Base-by-base conservation (phyloP, 2,797 vertebrate genomes). In the Rachycentron canadum region DNA sequence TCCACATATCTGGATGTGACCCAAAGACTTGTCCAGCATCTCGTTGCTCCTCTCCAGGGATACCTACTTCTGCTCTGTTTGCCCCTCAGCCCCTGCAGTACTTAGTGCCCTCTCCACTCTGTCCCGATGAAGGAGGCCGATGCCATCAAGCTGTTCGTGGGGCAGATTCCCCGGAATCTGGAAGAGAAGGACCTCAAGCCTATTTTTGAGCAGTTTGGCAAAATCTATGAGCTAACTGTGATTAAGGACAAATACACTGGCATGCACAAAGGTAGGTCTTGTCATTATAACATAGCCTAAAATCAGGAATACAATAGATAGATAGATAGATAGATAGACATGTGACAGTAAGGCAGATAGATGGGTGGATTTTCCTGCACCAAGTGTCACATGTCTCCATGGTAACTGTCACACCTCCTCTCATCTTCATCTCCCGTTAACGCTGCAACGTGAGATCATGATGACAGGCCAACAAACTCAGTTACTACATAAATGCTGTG, bases 221-320 rank as follows among this genome's bases (percentile, higher is more conserved):
- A 95, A 79, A 96, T 96, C 92, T 96, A 96, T 72, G 95, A 96
- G 86, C 91, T 96, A 74, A 96, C 95, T 34, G 95, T 95, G 89
- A 95, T 96, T 84, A 96, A 96, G 91, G 95, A 96, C 93, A 96
- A 95, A 93, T 95, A 95, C 94, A 96, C 95, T 16, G 95, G 95
- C 84, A 95, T 95, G 95, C 95, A 96, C 92, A 96, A 96, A 95
- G 95, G 95, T 96, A 86, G 73, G 89, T 81, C 53, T 82, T 45
- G 47, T 43, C 80, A 16, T 79, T 73, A 32, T 78, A 69, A 86
- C 79, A 76, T 76, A 85, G 65, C 41, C 7, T 76, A 34, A 69
- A 72, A 60, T 84, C 19, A 69, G 12, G 56, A 7, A 53, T 28
- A 60, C 2, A 58, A 56, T 12, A 60, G 23, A 74, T 7, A 45